phyloP scores from a whole-genome alignment of 2,113 vertebrate species.

The Motacilla tschutschensis region DNA sequence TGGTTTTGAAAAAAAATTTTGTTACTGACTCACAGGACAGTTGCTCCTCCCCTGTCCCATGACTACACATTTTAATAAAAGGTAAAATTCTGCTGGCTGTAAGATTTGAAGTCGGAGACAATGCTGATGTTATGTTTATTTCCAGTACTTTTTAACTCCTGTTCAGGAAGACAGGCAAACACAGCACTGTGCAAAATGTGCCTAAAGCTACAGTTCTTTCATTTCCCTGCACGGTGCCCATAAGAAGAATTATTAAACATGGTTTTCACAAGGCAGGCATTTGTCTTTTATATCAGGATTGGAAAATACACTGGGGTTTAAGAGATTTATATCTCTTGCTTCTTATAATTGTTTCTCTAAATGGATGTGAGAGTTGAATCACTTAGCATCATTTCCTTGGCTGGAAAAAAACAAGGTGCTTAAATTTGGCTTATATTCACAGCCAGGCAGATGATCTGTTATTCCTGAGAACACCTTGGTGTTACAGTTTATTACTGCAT shows the following conservation, averaged over 20 bases:
- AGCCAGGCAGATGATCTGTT: background rate
- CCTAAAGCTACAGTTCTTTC: constrained; percentile 19
- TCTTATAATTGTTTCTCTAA: constrained; percentile 43
- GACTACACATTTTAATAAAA: background rate
- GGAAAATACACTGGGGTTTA: constrained; percentile 8
- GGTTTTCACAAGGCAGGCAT: constrained; percentile 47
- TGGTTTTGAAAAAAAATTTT: background rate
- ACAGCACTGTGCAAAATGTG: background rate
- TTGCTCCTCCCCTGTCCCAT: background rate
- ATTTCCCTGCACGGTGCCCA: constrained; percentile 23
- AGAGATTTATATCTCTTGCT: constrained; percentile 30
- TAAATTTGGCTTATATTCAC: constrained; percentile 7
- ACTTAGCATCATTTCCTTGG: constrained; percentile 19
- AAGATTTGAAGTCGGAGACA: background rate
- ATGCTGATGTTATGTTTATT: constrained; percentile 6
- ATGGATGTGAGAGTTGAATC: constrained; percentile 33
- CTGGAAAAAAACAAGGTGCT: background rate
- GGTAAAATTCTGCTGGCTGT: background rate
- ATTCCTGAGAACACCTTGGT: background rate
- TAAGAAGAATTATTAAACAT: constrained; percentile 59
- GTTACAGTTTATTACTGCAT: background rate
- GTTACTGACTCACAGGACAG: background rate
- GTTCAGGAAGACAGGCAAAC: background rate
- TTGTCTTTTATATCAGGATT: constrained; percentile 51
- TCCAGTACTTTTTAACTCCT: background rate